Evolutionary conservation across 2,888 invertebrate species (phyloP).

Genomic region (Drosophila stalkeri): DNA sequence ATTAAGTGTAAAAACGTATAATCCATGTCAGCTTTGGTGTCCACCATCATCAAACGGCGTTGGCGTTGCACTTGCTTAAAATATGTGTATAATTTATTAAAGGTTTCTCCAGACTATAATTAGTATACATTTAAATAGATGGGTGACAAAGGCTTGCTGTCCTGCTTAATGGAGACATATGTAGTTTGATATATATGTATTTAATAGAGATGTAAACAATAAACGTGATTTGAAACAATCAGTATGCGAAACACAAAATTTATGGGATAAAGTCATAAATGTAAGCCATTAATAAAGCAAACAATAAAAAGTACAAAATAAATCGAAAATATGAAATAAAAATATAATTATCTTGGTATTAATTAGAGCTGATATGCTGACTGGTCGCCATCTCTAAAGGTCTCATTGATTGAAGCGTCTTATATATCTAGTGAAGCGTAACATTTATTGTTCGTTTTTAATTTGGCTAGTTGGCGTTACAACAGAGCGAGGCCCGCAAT

Average conservation of each 20-base stretch:
- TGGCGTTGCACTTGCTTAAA: constrained; percentile 45
- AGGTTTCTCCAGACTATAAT: constrained; percentile 37
- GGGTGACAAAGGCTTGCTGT: constrained; percentile 17
- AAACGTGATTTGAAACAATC: constrained; percentile 45
- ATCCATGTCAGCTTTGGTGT: constrained; percentile 52
- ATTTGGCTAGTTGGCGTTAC: constrained; percentile 67
- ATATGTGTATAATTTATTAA: constrained; percentile 48
- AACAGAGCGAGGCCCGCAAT: constrained; percentile 2
- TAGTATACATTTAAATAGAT: constrained; percentile 30
- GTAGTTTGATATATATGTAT: constrained; percentile 1
- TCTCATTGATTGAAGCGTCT: constrained; percentile 42
- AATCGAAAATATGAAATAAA: constrained; percentile 31
- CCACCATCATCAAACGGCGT: constrained; percentile 42
- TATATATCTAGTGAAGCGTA: constrained; percentile 72
- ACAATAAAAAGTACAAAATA: constrained; percentile 38
- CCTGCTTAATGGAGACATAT: not conserved
- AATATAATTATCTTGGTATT: constrained; percentile 24
- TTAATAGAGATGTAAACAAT: constrained; percentile 31
- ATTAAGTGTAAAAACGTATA: constrained; percentile 16
- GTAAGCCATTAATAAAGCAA: constrained; percentile 25
- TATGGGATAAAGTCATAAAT: constrained; percentile 18
- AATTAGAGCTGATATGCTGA: not conserved
- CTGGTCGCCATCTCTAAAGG: not conserved
- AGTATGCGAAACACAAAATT: constrained; percentile 19
- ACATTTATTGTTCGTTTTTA: constrained; percentile 54